Evolutionary conservation across 1,140 invertebrate genomes (phyloP).

Genomic region (Oscheius sp.): DNA sequence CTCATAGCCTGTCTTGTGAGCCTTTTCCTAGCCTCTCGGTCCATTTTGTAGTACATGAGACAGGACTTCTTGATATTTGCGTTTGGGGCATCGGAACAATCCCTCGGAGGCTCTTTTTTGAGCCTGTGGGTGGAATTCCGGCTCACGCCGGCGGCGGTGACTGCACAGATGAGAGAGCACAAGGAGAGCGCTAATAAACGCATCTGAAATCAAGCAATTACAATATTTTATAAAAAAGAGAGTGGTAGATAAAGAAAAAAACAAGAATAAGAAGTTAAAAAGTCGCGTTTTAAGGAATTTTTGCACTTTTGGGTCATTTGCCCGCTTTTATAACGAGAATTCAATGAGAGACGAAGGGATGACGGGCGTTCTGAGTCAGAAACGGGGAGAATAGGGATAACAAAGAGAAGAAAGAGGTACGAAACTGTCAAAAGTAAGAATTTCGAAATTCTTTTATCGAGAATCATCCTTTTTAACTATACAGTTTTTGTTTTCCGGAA

Average conservation of each 20-base stretch:
- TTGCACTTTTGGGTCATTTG: too few species aligned
- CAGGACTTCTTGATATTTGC: slow-evolving; percentile 39
- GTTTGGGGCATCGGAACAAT: slow-evolving; percentile 55
- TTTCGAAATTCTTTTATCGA: background rate
- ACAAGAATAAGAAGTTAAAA: background rate
- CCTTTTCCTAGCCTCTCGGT: slow-evolving; percentile 4
- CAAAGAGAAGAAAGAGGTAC: background rate
- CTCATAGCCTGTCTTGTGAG: slow-evolving; percentile 21
- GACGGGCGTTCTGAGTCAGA: background rate
- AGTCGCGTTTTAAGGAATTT: too few species aligned
- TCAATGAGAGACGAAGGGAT: background rate
- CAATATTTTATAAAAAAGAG: background rate
- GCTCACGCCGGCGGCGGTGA: background rate
- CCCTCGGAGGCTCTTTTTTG: slow-evolving; percentile 28
- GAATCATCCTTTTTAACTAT: too few species aligned
- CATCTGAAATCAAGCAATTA: background rate
- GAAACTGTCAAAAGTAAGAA: background rate
- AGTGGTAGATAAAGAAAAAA: background rate
- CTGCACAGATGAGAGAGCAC: background rate
- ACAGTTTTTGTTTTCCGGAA: too few species aligned
- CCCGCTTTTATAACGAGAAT: background rate
- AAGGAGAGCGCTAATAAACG: background rate
- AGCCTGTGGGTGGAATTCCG: background rate
- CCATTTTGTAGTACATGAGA: slow-evolving; percentile 31
- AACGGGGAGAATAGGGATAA: background rate